Percentiles rank a stretch among this genome's conserved stretches.
Conservation (phyloP, 2,888 invertebrate genomes). For the Camponotus fellah region DNA sequence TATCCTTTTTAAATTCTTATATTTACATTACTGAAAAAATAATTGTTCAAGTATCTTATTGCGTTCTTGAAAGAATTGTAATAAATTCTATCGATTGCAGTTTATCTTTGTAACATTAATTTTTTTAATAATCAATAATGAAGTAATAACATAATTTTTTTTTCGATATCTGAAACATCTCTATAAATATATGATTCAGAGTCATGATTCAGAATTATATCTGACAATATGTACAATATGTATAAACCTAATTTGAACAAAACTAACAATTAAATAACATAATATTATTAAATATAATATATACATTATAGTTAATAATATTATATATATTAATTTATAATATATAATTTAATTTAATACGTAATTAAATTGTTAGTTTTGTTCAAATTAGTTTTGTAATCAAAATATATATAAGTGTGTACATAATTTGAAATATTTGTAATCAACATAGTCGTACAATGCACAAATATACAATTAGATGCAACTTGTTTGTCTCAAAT, state of each 20-base stretch:
- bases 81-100: not conserved
- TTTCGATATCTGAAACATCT: not conserved
- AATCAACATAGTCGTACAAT: not conserved
- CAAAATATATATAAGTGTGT: not conserved
- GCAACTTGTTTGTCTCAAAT: not conserved
- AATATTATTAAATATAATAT: not conserved
- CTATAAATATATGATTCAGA: conserved; percentile 29
- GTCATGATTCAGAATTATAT: conserved; percentile 9
- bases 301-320: too few relatives aligned
- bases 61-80: not conserved
- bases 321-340: too few relatives aligned
- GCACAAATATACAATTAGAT: not conserved
- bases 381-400: too few relatives aligned
- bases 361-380: too few relatives aligned
- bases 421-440: not conserved
- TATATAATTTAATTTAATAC: too few relatives aligned
- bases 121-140: not conserved
- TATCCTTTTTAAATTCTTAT: not conserved
- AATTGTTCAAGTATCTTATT: not conserved
- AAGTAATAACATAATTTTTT: not conserved
- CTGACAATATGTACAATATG: not conserved
- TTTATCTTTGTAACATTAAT: conserved; percentile 14
- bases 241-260: not conserved
- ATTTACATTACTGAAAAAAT: not conserved
- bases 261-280: not conserved